These are phyloP conservation scores for Paradoxurus hermaphroditus DNA, from an alignment of 2,113 vertebrate genomes.

Conservation along the genomic window DNA sequence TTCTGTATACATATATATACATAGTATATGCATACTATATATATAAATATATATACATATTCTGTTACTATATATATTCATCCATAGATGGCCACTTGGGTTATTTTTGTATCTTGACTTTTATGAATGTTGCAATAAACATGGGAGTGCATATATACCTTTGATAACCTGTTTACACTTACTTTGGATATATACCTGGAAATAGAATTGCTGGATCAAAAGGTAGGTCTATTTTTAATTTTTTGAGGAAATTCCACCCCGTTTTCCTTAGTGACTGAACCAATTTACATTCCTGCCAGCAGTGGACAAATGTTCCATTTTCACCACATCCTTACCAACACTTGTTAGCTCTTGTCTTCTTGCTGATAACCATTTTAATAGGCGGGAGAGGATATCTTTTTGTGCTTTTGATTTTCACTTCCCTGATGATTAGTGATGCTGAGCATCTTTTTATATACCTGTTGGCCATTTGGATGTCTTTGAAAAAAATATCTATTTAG, in stretches of 20 bases:
- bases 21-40: background rate
- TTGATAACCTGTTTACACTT: background rate
- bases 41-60: too few species aligned
- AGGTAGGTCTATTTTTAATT: background rate
- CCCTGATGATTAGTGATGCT: background rate
- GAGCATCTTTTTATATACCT: background rate
- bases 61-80: background rate
- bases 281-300: background rate
- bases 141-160: background rate
- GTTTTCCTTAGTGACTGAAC: background rate
- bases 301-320: background rate
- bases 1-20: too few species aligned
- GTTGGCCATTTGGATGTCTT: background rate
- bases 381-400: background rate
- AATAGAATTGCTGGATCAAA: background rate
- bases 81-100: background rate
- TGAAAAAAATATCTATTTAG: background rate
- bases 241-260: background rate
- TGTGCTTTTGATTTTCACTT: background rate
- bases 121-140: background rate
- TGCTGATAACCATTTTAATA: background rate
- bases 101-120: background rate
- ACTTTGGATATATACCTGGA: background rate
- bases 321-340: background rate
- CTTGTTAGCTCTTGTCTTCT: background rate